Evolutionary conservation across 2,797 vertebrate genomes (phyloP).

Genomic region (Eutrigla gurnardus): DNA sequence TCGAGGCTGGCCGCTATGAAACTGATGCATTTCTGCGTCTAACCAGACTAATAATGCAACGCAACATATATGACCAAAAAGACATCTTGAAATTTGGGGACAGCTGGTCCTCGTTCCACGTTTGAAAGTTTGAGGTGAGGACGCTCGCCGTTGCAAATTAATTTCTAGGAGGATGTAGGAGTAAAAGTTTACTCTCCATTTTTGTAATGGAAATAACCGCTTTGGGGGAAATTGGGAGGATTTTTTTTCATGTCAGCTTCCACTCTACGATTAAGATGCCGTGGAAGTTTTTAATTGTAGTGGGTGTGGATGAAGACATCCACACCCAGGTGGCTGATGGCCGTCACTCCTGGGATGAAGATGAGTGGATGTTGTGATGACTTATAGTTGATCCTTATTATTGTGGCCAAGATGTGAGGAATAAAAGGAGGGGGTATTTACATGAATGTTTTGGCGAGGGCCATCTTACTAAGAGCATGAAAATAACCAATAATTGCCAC

Average conservation of each 20-base stretch:
- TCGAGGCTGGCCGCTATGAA: not conserved
- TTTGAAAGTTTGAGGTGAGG: not conserved
- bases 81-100: not conserved
- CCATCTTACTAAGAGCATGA: not conserved
- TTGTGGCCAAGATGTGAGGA: not conserved
- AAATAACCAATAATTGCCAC: not conserved
- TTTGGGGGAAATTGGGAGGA: not conserved
- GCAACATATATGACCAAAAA: not conserved
- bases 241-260: not conserved
- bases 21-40: not conserved
- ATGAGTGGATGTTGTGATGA: conserved; percentile 1
- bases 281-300: not conserved
- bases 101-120: not conserved
- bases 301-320: not conserved
- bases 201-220: not conserved
- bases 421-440: not conserved
- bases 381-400: not conserved
- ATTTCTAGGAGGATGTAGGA: not conserved
- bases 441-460: not conserved
- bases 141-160: not conserved
- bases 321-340: not conserved
- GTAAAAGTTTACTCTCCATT: not conserved
- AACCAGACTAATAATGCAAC: not conserved
- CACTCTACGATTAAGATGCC: not conserved
- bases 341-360: not conserved